Base-by-base conservation (phyloP, 2,888 invertebrate genomes). In the Drosophila demipolita region DNA sequence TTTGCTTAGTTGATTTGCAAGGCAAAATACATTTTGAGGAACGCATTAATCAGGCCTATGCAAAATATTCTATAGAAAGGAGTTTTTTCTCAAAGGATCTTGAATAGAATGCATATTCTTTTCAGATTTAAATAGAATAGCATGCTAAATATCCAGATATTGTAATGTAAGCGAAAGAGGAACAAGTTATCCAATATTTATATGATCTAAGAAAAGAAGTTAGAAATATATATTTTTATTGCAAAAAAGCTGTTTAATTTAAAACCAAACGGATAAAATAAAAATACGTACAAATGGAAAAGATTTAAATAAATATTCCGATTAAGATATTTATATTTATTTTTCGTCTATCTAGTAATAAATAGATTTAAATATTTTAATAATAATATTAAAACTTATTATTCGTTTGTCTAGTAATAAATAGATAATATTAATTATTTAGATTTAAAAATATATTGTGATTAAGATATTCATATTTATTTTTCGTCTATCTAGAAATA, bases 1-100 rank as follows among this genome's bases (percentile, higher is more conserved):
- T 62, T 52, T 60, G 55, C 59, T 49, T 29, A 49, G 36, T 76
- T 65, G 42, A 63, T 61, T 64, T 49, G 20, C 33, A 35, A 74
- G 48, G 26, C 53, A 52, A 32, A 52, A 63, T n/a, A 42, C 35
- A 12, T 57, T 42, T 52, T 4, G 9, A 6, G 45, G 45, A 17
- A 15, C 3, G 15, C 15, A 8, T 45, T 45, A 15, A 23, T 8
- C 8, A 15, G 45, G 7, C 45, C 23, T 23, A 23, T 23, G n/a
- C 1, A 3, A 20, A 3, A 8, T 4, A 40, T 40, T n/a, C 17
- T 9, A n/a, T 40, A 2, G 9, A 40, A 40, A n/a, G 9, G 8
- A 4, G 9, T 8, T 40, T 35, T 38, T n/a, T n/a, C 38, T 9
- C 3, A n/a, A 40, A n/a, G 38, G 38, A 4, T 4, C 17, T n/a